Conservation (phyloP, 2,797 vertebrate species). For the Pterois miles region DNA sequence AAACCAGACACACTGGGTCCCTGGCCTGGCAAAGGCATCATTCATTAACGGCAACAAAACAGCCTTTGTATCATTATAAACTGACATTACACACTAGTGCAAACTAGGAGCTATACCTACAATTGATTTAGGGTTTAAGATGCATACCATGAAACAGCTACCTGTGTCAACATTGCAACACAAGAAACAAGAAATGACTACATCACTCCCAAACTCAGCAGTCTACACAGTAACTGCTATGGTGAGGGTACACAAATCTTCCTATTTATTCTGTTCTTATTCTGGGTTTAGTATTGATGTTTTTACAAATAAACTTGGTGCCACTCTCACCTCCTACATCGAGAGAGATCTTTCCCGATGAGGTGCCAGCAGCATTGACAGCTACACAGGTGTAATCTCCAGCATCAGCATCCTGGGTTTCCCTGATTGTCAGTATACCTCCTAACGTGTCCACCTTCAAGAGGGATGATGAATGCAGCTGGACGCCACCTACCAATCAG, state of each 20-base stretch:
- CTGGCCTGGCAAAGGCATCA: background rate
- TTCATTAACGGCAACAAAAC: conserved; percentile 21
- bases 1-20: conserved; percentile 10
- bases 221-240: background rate
- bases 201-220: background rate
- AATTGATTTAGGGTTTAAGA: background rate
- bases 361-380: conserved; percentile 89
- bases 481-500: conserved; percentile 83
- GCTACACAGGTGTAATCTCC: conserved; percentile 95
- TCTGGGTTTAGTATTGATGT: background rate
- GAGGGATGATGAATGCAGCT: conserved; percentile 85
- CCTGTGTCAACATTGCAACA: background rate
- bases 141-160: background rate
- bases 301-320: background rate
- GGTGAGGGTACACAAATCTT: background rate
- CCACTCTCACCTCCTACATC: conserved; percentile 92
- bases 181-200: background rate
- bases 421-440: conserved; percentile 90
- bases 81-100: background rate
- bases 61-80: conserved; percentile 5
- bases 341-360: conserved; percentile 88
- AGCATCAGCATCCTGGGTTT: conserved; percentile 88
- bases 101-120: background rate
- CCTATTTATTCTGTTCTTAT: background rate
- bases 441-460: conserved; percentile 81